Evolutionary conservation across 2,113 vertebrate genomes (phyloP).

Genomic region (Calyptomena viridis): DNA sequence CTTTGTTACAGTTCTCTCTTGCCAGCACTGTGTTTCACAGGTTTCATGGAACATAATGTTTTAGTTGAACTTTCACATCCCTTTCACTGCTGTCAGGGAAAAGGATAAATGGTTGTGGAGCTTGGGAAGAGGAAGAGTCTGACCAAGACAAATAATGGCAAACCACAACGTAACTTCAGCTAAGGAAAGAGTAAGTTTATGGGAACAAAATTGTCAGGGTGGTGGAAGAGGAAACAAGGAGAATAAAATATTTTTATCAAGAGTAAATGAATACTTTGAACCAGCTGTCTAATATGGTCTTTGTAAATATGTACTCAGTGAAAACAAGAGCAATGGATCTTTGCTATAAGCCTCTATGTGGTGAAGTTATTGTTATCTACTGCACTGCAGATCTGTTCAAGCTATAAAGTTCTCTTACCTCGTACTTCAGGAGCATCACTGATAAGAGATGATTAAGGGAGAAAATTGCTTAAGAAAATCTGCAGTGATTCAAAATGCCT

Average conservation of each 20-base stretch:
- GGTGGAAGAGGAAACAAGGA: not conserved
- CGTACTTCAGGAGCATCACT: not conserved
- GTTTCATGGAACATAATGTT: rapidly evolving
- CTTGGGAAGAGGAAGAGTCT: not conserved
- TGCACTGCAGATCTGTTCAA: not conserved
- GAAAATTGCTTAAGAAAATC: not conserved
- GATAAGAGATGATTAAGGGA: not conserved
- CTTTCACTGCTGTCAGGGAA: not conserved
- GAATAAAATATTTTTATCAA: not conserved
- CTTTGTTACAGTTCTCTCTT: not conserved
- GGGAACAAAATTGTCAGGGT: not conserved
- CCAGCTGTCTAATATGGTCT: not conserved
- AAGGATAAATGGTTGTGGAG: not conserved
- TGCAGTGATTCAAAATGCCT: not conserved
- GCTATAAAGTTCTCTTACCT: not conserved
- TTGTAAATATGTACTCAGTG: not conserved
- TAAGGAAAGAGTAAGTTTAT: not conserved
- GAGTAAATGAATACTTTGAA: not conserved
- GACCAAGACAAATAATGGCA: not conserved
- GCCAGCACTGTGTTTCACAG: not conserved
- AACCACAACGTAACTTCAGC: not conserved
- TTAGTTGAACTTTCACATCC: not conserved
- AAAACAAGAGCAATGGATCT: not conserved
- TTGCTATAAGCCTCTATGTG: not conserved
- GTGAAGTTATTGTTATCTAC: not conserved